These are phyloP conservation scores for Rhabdomys dilectus DNA, from an alignment of 2,113 vertebrate genomes.

Conservation along the genomic window DNA sequence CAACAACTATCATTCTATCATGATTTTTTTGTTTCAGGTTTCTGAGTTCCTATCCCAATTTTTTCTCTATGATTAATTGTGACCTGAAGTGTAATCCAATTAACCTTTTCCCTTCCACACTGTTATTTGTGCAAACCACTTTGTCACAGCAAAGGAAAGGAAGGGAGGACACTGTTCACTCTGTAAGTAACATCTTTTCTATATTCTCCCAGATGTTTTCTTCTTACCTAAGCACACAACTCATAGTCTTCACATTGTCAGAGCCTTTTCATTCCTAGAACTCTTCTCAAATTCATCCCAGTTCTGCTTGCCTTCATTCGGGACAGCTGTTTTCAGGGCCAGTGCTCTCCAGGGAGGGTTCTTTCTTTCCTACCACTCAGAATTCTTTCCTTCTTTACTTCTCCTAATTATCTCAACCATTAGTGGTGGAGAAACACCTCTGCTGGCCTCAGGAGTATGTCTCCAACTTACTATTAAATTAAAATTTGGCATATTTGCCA, in stretches of 20 bases:
- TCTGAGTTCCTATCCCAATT: neutral
- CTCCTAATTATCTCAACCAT: neutral
- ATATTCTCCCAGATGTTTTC: neutral
- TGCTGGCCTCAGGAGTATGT: neutral
- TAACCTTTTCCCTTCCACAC: neutral
- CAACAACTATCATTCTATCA: neutral
- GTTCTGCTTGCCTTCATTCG: accelerated
- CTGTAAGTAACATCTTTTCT: neutral
- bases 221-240: neutral
- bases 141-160: neutral
- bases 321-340: neutral
- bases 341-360: accelerated
- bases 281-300: neutral
- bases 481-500: neutral
- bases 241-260: too few species aligned
- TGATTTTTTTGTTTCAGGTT: neutral
- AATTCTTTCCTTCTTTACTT: neutral
- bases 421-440: neutral
- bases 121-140: neutral
- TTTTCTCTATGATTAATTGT: neutral
- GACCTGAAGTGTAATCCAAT: neutral
- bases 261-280: too few species aligned
- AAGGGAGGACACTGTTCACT: neutral
- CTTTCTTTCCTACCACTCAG: neutral
- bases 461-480: neutral